phyloP scores from a whole-genome alignment of 2,797 vertebrate genomes.

The Platyrinchus mystaceus region DNA sequence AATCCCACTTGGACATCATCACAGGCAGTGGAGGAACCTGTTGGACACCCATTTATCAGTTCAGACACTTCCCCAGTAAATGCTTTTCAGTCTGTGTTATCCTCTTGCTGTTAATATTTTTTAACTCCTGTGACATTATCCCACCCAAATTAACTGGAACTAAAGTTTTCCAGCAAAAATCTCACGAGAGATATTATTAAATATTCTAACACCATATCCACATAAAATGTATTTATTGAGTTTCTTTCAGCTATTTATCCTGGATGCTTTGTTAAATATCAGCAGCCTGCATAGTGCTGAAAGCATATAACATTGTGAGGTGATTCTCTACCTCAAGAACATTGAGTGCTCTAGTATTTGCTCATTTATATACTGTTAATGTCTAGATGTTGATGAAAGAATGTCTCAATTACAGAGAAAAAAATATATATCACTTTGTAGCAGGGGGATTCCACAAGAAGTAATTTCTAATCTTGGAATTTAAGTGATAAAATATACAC shows the following conservation, averaged over 20 bases:
- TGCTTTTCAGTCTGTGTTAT: background rate
- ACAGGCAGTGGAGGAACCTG: background rate
- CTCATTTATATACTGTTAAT: background rate
- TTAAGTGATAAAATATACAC: background rate
- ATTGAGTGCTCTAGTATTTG: background rate
- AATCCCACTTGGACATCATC: background rate
- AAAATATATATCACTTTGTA: background rate
- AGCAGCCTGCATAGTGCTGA: background rate
- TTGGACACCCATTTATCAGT: background rate
- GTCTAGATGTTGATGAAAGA: background rate
- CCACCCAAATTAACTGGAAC: background rate
- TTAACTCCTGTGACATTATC: background rate
- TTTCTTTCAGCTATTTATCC: background rate
- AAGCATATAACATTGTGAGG: background rate
- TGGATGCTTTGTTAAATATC: background rate
- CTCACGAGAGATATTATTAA: background rate
- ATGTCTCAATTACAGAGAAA: background rate
- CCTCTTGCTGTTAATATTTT: background rate
- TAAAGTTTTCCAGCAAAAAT: background rate
- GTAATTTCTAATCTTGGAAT: background rate
- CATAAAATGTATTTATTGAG: background rate
- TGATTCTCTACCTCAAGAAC: background rate
- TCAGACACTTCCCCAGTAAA: background rate
- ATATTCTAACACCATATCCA: background rate
- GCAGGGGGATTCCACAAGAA: background rate